A percentile compares a stretch with the other conserved stretches of the same genome.
phyloP scores from a whole-genome alignment of 2,888 invertebrate genomes.

The Stenurella melanura region DNA sequence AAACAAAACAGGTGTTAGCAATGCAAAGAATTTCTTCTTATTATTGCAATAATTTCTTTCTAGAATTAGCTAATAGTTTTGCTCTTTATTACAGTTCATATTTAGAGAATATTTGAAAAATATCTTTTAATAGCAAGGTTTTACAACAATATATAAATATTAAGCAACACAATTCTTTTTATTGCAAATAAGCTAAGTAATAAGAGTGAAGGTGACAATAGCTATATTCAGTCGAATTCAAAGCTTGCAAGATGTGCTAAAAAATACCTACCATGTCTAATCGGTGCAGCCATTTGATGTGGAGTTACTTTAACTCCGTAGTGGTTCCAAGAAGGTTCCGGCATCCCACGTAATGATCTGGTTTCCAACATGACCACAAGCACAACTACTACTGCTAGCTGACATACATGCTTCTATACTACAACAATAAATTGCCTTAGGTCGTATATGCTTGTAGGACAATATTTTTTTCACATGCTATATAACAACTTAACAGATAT shows the following conservation, averaged over 20 bases:
- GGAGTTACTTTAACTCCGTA: constrained; percentile 71
- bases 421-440: constrained; percentile 58
- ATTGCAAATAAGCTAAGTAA: too few relatives aligned
- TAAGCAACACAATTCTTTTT: too few relatives aligned
- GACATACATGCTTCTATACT: constrained; percentile 69
- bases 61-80: too few relatives aligned
- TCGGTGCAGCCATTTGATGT: constrained; percentile 72
- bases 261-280: constrained; percentile 70
- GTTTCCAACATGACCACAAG: constrained; percentile 82
- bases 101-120: too few relatives aligned
- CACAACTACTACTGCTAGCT: constrained; percentile 66
- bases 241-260: not conserved
- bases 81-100: too few relatives aligned
- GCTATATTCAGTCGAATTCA: too few relatives aligned
- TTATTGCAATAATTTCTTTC: too few relatives aligned
- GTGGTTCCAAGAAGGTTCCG: constrained; percentile 78
- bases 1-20: too few relatives aligned
- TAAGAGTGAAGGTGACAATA: too few relatives aligned
- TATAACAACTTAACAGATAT: constrained; percentile 4
- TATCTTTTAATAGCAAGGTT: too few relatives aligned
- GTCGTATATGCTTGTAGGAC: constrained; percentile 1
- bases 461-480: constrained; percentile 9
- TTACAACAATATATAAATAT: too few relatives aligned
- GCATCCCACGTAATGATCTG: constrained; percentile 84
- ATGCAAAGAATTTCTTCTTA: too few relatives aligned